These are phyloP conservation scores for Anabas testudineus DNA, from an alignment of 2,797 vertebrate genomes.

Conservation along the genomic window DNA sequence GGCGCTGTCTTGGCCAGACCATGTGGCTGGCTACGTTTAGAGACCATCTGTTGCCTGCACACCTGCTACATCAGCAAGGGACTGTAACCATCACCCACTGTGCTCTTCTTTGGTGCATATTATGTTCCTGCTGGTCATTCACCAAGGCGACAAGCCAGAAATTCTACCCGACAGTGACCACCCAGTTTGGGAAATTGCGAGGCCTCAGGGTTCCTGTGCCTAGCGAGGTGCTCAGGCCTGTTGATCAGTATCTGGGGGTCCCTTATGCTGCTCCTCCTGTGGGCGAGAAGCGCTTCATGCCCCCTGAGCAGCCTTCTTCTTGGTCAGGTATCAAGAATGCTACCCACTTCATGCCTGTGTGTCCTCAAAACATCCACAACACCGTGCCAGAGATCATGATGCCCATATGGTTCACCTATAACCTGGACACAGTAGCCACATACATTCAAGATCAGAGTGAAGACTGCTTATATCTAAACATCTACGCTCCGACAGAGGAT, in stretches of 20 bases:
- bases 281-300: slow-evolving; percentile 91
- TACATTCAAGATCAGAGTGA: slow-evolving; percentile 95
- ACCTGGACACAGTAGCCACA: slow-evolving; percentile 91
- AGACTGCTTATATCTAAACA: slow-evolving; percentile 94
- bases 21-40: slow-evolving; percentile 81
- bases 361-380: slow-evolving; percentile 93
- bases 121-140: slow-evolving; percentile 82
- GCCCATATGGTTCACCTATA: slow-evolving; percentile 95
- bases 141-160: slow-evolving; percentile 82
- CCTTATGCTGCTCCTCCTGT: slow-evolving; percentile 91
- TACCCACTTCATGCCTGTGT: slow-evolving; percentile 92
- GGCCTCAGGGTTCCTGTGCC: slow-evolving; percentile 90
- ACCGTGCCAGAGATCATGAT: slow-evolving; percentile 93
- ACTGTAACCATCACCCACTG: slow-evolving; percentile 80
- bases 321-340: slow-evolving; percentile 92
- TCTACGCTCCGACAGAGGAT: slow-evolving; percentile 92
- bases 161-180: slow-evolving; percentile 91
- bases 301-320: slow-evolving; percentile 90
- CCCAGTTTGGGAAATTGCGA: slow-evolving; percentile 90
- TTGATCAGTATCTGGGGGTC: slow-evolving; percentile 91
- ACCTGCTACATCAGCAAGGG: slow-evolving; percentile 78
- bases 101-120: slow-evolving; percentile 84
- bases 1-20: slow-evolving; percentile 72
- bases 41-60: slow-evolving; percentile 82
- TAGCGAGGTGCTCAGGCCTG: slow-evolving; percentile 87